Conservation (phyloP, 2,797 vertebrate genomes). For the Triplophysa yarkandensis region DNA sequence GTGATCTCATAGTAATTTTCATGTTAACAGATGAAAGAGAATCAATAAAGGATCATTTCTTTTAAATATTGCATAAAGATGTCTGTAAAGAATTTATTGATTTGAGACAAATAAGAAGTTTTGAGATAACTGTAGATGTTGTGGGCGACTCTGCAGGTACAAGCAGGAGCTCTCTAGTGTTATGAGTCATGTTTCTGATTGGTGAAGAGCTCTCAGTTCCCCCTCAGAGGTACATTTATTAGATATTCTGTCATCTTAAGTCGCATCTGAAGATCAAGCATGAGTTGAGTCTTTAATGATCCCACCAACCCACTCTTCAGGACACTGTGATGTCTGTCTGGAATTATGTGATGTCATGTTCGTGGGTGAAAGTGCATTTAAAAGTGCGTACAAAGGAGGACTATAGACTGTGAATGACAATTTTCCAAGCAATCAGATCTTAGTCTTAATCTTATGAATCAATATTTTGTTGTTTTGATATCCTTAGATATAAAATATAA, state of each 20-base stretch:
- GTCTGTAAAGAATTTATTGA: no score
- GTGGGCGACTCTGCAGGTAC: background rate
- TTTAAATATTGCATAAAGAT: no score
- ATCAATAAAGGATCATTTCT: no score
- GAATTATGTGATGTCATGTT: conserved; percentile 17
- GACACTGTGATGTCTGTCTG: conserved; percentile 1
- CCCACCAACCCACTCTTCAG: background rate
- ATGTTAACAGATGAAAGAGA: no score
- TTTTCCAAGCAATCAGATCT: no score
- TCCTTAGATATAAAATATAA: background rate
- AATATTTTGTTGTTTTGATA: no score
- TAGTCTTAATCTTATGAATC: no score
- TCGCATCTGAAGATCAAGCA: conserved; percentile 46
- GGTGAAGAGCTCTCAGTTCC: conserved; percentile 43
- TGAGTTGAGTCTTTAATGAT: conserved; percentile 39
- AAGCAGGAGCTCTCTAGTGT: conserved; percentile 26
- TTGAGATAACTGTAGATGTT: background rate
- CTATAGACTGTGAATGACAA: background rate
- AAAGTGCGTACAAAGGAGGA: background rate
- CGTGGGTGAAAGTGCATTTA: conserved; percentile 32
- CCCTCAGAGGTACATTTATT: conserved; percentile 27
- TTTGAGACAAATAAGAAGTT: no score
- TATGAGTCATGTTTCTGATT: conserved; percentile 46
- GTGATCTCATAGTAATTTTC: no score
- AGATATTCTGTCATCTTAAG: conserved; percentile 27